Evolutionary conservation across 1,140 invertebrate species (phyloP), one percentile per base, ranked within the genome.

Genomic region (Drosophila cardini): DNA sequence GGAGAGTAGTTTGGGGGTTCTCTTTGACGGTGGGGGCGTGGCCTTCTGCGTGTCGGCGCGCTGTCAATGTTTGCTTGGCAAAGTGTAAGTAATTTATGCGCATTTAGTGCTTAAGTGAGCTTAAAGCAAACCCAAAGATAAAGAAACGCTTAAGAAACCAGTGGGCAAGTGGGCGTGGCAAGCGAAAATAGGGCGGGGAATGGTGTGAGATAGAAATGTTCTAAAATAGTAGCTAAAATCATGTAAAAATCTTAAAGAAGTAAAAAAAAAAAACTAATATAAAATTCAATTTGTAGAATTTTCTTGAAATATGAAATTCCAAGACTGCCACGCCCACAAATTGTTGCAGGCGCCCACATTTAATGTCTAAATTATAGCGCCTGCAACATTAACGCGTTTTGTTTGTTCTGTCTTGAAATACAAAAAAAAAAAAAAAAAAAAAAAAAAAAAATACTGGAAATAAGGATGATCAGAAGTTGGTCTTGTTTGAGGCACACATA

Each of bases 51-150:
- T 72, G 69, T 71, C 40, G 50, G 50, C 60, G 56, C 61, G 65
- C 73, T 82, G 83, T 86, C 83, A 87, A 87, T 87, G 83, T 87
- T 87, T 87, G 84, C 84, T 72, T 77, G 84, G 64, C 84, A 89
- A 87, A 87, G 83, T 87, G 84, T 87, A 87, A 87, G 79, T 89
- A 87, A 89, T 87, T 87, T 87, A 87, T 87, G 83, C 84, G 79
- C 84, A 87, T 87, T 87, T 87, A 87, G 83, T 78, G 79, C 83
- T 89, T 58, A 89, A 87, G 83, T 87, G 84, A 72, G 79, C 83
- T 87, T 72, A 87, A 87, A 86, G 63, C 74, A 67, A 72, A 75
- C 58, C 63, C 40, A 73, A 40, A 56, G 71, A 63, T 63, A 71
- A 74, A 71, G 62, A 74, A 75, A 63, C 63, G 72, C 60, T 53